Evolutionary conservation across 2,113 vertebrate species (phyloP).

Genomic region (Sterrhoptilus dennistouni): DNA sequence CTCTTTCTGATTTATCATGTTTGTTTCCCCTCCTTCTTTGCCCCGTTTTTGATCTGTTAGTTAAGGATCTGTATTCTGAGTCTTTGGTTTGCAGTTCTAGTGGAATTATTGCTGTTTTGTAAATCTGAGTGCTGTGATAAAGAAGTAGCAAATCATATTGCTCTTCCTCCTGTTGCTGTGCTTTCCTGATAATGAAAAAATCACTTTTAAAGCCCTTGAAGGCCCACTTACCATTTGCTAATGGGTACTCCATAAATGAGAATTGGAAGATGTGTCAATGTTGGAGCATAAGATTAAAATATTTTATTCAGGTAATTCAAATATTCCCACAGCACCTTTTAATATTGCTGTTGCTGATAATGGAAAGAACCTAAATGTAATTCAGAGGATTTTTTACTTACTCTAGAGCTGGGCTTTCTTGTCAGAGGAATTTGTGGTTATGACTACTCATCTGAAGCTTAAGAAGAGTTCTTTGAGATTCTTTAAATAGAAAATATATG

Average conservation of each 20-base stretch:
- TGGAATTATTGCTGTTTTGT: neutral
- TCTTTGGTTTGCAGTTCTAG: neutral
- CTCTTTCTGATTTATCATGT: neutral
- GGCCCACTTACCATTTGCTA: neutral
- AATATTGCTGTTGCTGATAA: neutral
- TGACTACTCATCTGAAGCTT: neutral
- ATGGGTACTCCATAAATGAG: neutral
- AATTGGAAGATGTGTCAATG: neutral
- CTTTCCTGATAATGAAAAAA: constrained; percentile 6
- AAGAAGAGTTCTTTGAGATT: neutral
- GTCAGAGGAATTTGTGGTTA: neutral
- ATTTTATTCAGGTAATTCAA: neutral
- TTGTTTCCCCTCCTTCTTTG: neutral
- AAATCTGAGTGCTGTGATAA: neutral
- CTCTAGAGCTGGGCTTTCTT: neutral
- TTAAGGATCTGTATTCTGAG: neutral
- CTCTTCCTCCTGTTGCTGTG: neutral
- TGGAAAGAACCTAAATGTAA: neutral
- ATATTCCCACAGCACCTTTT: neutral
- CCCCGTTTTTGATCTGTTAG: neutral
- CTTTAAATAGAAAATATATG: neutral
- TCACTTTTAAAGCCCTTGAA: neutral
- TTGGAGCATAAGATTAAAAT: neutral
- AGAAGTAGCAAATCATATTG: neutral
- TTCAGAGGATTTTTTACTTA: neutral